Base-by-base conservation (phyloP, 2,888 invertebrate genomes). In the Drosophila phalerata region DNA sequence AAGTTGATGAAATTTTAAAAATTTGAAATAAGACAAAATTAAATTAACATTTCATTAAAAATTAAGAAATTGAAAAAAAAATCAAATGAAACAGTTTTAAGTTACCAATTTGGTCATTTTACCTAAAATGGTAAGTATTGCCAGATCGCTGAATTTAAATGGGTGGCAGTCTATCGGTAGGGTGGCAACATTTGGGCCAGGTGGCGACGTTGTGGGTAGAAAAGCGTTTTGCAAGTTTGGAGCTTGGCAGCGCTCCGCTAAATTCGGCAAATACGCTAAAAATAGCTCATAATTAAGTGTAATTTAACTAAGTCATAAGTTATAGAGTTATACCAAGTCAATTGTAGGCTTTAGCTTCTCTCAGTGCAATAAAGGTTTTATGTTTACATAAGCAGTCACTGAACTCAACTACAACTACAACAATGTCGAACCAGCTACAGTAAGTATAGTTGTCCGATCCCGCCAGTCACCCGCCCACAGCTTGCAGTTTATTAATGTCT, bases 351-450 rank as follows among this genome's bases (percentile, higher is more conserved):
- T 67, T 45, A 60, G 57, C 48, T 56, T 38, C 28, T 15, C 63
- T 15, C 61, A 53, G 70, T 81, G 76, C 73, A 65, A 73, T 70
- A 77, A 66, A 69, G 78, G 77, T 77, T 82, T 76, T 85, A 85
- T 87, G 80, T 78, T 88, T 85, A 86, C 79, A 80, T 86, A 78
- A 77, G 85, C 73, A 70, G 55, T 47, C 57, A 73, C 6, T 53
- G 4, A 64, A 66, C 61, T 65, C 61, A 47, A 77, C 49, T 42
- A 80, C 64, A 74, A 65, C 57, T 48, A 53, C 57, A 66, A 73
- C 69, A 60, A 84, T 84, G 83, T 66, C 83, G 47, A 77, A 48
- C 75, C 71, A 77, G 48, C 81, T 84, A 65, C 77, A 77, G 83
- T 84, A 81, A 84, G 83, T 84, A 69, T 30, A 28, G 53, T 30